Conservation (phyloP, 2,888 invertebrate genomes). For the Temnothorax unifasciatus region DNA sequence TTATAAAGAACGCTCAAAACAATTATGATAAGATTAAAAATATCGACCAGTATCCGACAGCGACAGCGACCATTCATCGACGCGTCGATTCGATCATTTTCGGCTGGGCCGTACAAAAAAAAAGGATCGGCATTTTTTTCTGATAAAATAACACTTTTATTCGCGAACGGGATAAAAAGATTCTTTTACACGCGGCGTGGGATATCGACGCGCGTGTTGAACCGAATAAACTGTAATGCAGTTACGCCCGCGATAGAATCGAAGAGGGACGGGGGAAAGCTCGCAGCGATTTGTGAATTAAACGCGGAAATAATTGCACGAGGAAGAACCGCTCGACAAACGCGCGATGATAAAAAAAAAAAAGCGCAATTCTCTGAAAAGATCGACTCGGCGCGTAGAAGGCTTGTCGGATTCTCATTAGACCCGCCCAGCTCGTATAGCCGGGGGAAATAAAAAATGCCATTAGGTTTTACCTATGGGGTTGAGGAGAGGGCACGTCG, state of each 20-base stretch:
- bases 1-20: too few relatives aligned
- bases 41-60: too few relatives aligned
- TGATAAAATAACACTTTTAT: conserved; percentile 1
- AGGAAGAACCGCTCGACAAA: background rate
- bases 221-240: conserved; percentile 22
- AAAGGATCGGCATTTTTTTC: background rate
- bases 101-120: background rate
- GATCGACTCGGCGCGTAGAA: conserved; percentile 10
- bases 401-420: conserved; percentile 46
- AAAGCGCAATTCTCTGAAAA: background rate
- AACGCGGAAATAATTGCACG: conserved; percentile 1
- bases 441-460: conserved; percentile 43
- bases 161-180: background rate
- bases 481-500: background rate
- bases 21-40: too few relatives aligned
- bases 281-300: background rate
- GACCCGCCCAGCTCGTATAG: conserved; percentile 22
- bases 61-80: background rate
- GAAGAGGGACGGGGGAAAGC: background rate
- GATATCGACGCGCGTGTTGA: background rate
- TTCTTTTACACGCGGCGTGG: background rate
- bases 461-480: conserved; percentile 37
- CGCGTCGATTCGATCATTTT: background rate
- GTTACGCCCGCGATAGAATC: background rate
- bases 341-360: background rate